Evolutionary conservation across 2,888 invertebrate species (phyloP), one percentile per base, ranked within the genome.

Genomic region (Phortica magna): DNA sequence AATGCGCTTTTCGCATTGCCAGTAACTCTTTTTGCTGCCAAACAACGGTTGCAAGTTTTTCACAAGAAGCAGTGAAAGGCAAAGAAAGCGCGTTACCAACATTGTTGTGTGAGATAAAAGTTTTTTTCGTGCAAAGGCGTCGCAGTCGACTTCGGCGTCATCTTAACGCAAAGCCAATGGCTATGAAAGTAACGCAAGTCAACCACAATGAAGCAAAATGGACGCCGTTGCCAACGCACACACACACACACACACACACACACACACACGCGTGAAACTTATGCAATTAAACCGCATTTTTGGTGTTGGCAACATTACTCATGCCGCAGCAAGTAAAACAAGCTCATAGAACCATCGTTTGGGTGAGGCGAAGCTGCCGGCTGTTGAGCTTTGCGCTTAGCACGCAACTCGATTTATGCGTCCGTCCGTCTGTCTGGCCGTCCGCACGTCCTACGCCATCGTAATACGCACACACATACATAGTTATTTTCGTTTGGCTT

Each of bases 261-360:
- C 17, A 17, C 19, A 17, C 19, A 64, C 48, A 48, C 48, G 3
- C 3, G 14, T 48, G 48, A 41, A 67, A 67, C 67, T 67, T 67
- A 41, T 42, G 67, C 67, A 67, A 67, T 67, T 67, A 67, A 67
- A 67, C 41, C 42, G 67, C 67, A 39, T 67, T 41, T 39, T 14
- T 48, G 48, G 10, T 48, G 48, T 14, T 48, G 48, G 10, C 48
- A 12, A 48, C 48, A 31, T 31, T 42, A 17, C 42, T n/a, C 41
- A 17, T 64, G 9, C 14, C 14, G 14, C 39, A 9, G 14, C 48
- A 48, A 48, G 48, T 6, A 14, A 2, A 12, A 48, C 48, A 0
- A 48, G 1, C 31, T 31, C 31, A 31, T 31, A 4, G 31, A 31
- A 31, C 31, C 31, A 4, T 4, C 31, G 31, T 4, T 31, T 31